Base-by-base conservation (phyloP, 2,113 vertebrate species). In the Cyanistes caeruleus region DNA sequence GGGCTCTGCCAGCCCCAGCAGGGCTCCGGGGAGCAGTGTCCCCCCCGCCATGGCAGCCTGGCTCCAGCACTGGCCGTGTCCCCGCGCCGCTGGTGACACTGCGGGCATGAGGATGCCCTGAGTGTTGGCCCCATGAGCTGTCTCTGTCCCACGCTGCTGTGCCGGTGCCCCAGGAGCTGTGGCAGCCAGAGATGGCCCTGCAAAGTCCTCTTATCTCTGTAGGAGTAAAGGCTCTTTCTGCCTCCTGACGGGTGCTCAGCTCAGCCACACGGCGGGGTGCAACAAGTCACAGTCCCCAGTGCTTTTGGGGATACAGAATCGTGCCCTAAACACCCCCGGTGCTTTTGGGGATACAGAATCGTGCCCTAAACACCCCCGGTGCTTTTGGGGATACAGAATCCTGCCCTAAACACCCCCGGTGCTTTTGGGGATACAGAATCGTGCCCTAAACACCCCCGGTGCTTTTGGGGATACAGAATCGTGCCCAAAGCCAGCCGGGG, bases 101-200 rank as follows among this genome's bases (percentile, higher is more conserved):
- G 68, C 18, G 44, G 44, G 1, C 13, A 15, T 1, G 60, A 21
- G 77, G 72, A 1, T 10, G 70, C 53, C 7, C 64, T 7, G 44
- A 20, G 31, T 4, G 2, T 0, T 1, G 33, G 4, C 23, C 20
- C 14, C 33, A 0, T 0, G 82, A 49, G 60, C 33, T 15, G 76
- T 2, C 17, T 4, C 59, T 11, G 9, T 8, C 13, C 48, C 64
- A 5, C 13, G 0, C 25, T 0, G 65, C 31, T 7, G 43, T 1
- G 11, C 3, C 3, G 52, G 18, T 22, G 8, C 20, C 30, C 37
- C 6, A 3, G 39, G 60, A 15, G 49, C 64, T 17, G 80, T 4
- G 4, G 70, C 49, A 53, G 76, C 37, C 19, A 1, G 58, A 13
- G 52, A 1, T 13, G 21, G 10, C 69, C 46, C 76, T 9, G 27